Evolutionary conservation across 2,113 vertebrate genomes (phyloP).

Genomic region (Peromyscus californicus): DNA sequence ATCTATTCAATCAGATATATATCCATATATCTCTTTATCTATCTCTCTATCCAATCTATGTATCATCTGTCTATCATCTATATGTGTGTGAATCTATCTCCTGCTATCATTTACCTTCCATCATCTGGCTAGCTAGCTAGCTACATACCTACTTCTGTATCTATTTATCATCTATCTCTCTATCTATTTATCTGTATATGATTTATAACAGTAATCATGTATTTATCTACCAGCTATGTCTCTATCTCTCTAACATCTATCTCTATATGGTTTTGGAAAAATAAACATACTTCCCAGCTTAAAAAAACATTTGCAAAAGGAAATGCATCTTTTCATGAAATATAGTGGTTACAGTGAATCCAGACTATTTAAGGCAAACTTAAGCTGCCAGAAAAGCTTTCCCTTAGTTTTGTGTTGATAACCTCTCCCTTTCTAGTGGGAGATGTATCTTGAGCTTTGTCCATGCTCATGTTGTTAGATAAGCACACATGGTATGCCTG

Average conservation of each 20-base stretch:
- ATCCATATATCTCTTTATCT: neutral
- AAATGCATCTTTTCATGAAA: conserved; percentile 32
- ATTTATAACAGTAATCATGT: neutral
- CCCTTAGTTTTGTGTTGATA: conserved; percentile 8
- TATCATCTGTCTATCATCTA: neutral
- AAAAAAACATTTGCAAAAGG: conserved; percentile 2
- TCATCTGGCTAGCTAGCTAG: neutral
- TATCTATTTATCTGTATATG: neutral
- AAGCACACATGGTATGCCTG: conserved; percentile 32
- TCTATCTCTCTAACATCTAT: neutral
- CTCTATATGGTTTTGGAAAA: neutral
- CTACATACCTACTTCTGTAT: neutral
- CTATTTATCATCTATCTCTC: neutral
- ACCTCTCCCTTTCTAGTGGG: conserved; percentile 15
- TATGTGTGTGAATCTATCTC: neutral
- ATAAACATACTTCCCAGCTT: neutral
- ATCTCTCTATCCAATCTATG: neutral
- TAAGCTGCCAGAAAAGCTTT: neutral
- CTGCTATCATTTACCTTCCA: neutral
- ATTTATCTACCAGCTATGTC: neutral
- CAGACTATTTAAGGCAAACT: conserved; percentile 43
- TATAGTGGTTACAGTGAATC: neutral
- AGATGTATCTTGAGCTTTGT: conserved; percentile 30
- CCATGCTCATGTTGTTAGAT: conserved; percentile 44
- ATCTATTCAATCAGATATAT: neutral